Evolutionary conservation across 2,888 invertebrate genomes (phyloP), one percentile per base, ranked within the genome.

Genomic region (Parochlus steinenii): DNA sequence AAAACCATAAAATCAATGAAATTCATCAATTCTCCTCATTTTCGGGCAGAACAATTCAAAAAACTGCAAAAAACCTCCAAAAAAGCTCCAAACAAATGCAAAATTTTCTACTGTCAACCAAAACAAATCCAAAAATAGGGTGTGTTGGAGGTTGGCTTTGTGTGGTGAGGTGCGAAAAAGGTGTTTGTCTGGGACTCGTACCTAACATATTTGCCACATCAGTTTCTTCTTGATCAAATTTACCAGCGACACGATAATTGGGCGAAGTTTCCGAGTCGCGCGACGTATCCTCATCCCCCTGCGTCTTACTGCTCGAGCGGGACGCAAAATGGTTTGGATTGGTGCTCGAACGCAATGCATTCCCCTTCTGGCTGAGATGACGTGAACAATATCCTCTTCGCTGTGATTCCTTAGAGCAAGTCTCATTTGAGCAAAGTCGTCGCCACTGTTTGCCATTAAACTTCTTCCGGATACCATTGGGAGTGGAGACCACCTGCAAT

Each of bases 361-460:
- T 57, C 37, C 87, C 87, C 52, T 89, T 79, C 49, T 92, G 70
- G 46, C 86, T 93, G 47, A 97, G 71, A 63, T 98, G 97, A 33
- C 97, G 65, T 15, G 97, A 98, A 58, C 97, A 98, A 63, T 72
- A 97, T 24, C 98, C 97, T 45, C 93, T 70, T 24, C 97, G 68
- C 62, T 98, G 97, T 51, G 95, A 95, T 69, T 98, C 97, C 64
- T 89, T 89, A 23, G 79, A 80, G 61, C 95, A 97, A 37, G 86
- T 85, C 50, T 87, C 86, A 57, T 85, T 86, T 40, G 92, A 92
- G 63, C 97, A 98, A 43, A 98, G 69, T 48, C 97, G 69, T 42
- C 97, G 71, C 98, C 97, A 98, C 58, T 98, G 98, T 63, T 98
- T 98, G 23, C 98, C 98, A 64, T 98, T 98, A 62, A 92, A 98